These are phyloP conservation scores for Theristus sp. DNA, from an alignment of 2,888 invertebrate genomes.

Conservation along the genomic window DNA sequence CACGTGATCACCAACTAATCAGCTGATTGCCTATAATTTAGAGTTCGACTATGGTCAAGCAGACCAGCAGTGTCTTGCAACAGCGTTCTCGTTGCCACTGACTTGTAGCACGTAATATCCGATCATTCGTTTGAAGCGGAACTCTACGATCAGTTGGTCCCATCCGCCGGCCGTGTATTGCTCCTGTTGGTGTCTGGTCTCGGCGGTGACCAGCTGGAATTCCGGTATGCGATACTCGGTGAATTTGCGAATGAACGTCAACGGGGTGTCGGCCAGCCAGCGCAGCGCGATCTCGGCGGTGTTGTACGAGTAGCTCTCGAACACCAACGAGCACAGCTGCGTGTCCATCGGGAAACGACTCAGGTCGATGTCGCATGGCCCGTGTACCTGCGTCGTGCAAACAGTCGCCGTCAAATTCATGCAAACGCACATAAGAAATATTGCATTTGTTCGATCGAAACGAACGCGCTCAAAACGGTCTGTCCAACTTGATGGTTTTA, in stretches of 20 bases:
- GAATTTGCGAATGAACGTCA: not conserved
- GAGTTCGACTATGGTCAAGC: no score
- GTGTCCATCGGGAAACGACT: not conserved
- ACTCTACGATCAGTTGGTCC: not conserved
- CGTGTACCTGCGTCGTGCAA: not conserved
- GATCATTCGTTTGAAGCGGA: not conserved
- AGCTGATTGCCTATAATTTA: no score
- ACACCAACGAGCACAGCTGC: not conserved
- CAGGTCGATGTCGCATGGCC: not conserved
- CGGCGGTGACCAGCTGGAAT: not conserved
- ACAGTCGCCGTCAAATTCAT: no score
- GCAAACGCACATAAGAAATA: no score
- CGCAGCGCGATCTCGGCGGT: not conserved
- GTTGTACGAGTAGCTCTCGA: not conserved
- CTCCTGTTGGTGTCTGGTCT: not conserved
- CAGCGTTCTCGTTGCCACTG: no score
- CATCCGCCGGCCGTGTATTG: not conserved
- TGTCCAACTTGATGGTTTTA: no score
- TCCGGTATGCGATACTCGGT: not conserved
- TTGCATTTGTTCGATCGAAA: no score
- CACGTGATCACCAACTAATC: no score
- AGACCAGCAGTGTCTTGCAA: no score
- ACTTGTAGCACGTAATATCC: not conserved
- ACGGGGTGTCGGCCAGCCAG: not conserved
- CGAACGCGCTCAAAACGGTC: no score